phyloP scores from a whole-genome alignment of 2,797 vertebrate species.

The Helostoma temminkii region DNA sequence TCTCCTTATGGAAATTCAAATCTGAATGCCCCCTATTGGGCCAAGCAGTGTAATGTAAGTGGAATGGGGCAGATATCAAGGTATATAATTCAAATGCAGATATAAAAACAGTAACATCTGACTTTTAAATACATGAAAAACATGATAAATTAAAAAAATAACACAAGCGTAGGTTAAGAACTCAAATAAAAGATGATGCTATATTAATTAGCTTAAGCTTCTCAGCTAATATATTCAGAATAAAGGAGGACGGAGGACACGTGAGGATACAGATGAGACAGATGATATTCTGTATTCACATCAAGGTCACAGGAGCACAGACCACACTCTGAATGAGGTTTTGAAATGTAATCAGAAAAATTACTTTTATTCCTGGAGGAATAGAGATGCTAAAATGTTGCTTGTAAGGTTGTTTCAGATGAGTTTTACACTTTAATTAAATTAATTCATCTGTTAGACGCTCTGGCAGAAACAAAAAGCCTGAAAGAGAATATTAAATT shows the following conservation, averaged over 20 bases:
- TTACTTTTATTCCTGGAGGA: neutral
- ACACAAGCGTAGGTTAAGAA: too few relatives aligned
- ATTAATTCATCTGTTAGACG: neutral
- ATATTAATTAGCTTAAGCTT: neutral
- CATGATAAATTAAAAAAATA: neutral
- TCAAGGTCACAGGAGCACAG: neutral
- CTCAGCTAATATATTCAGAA: neutral
- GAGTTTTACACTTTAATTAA: too few relatives aligned
- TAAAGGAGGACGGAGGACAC: neutral
- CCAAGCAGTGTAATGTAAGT: neutral
- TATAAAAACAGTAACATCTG: neutral
- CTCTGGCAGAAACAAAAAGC: neutral
- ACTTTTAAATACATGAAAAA: neutral
- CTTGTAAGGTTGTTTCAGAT: neutral
- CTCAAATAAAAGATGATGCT: neutral
- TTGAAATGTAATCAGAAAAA: neutral
- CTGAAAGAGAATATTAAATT: neutral
- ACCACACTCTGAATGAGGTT: constrained; percentile 4
- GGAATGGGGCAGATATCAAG: neutral
- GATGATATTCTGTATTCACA: constrained; percentile 2
- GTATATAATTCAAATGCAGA: neutral
- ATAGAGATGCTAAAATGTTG: neutral
- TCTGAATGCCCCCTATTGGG: neutral
- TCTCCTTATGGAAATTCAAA: neutral
- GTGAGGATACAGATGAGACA: neutral